These are phyloP conservation scores for Cardiocondyla obscurior DNA, from an alignment of 1,140 invertebrate genomes.

Conservation along the genomic window DNA sequence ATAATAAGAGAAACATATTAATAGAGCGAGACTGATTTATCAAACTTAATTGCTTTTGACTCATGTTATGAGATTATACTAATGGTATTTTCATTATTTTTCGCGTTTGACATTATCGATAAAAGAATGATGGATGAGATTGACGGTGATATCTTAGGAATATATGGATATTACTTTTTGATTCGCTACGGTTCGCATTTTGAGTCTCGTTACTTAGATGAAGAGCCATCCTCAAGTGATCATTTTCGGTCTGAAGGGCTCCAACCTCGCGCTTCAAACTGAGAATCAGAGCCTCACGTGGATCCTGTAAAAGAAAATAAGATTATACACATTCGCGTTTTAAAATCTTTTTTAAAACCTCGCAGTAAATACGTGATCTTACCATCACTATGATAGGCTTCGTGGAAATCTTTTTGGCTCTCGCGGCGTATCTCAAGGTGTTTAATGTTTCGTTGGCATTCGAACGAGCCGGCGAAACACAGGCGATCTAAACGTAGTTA, in stretches of 20 bases:
- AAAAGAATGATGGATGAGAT: neutral
- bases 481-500: constrained; percentile 91
- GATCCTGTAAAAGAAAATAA: constrained; percentile 87
- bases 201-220: constrained; percentile 81
- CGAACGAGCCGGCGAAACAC: constrained; percentile 92
- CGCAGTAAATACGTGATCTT: constrained; percentile 71
- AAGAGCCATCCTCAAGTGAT: constrained; percentile 91
- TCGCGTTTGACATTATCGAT: neutral
- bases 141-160: neutral
- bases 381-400: constrained; percentile 97
- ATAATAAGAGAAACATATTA: neutral
- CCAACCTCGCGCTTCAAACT: constrained; percentile 95
- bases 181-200: constrained; percentile 62
- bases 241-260: constrained; percentile 95
- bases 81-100: neutral
- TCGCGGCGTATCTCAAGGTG: constrained; percentile 93
- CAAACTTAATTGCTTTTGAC: neutral
- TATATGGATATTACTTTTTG: constrained; percentile 65
- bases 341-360: neutral
- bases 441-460: constrained; percentile 96
- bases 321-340: neutral
- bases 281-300: constrained; percentile 94
- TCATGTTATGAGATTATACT: neutral
- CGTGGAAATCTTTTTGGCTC: constrained; percentile 94
- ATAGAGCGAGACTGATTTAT: neutral